Evolutionary conservation across 1,140 invertebrate genomes (phyloP).

Genomic region (Drosophila insularis): DNA sequence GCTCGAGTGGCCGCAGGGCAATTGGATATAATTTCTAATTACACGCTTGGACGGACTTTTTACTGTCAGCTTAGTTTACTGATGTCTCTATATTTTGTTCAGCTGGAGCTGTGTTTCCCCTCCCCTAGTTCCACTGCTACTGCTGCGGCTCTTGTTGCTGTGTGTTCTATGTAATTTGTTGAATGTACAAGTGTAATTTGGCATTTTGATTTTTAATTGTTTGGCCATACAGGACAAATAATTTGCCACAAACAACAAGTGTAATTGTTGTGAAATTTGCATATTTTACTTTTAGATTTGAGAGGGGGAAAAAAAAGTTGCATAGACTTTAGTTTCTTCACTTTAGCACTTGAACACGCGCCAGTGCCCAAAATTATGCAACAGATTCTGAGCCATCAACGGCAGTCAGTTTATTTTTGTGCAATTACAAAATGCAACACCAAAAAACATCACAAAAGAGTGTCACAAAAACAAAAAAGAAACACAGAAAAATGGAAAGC

Average conservation of each 20-base stretch:
- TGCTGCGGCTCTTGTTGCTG: slow-evolving; percentile 9
- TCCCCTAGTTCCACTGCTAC: slow-evolving; percentile 22
- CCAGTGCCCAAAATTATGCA: slow-evolving; percentile 72
- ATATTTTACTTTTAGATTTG: slow-evolving; percentile 62
- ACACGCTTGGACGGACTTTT: slow-evolving; percentile 80
- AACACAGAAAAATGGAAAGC: not conserved
- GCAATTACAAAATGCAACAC: slow-evolving; percentile 69
- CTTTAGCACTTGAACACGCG: slow-evolving; percentile 77
- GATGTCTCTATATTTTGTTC: slow-evolving; percentile 70
- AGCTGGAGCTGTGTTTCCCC: slow-evolving; percentile 4
- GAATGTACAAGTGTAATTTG: slow-evolving; percentile 79
- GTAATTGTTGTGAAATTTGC: slow-evolving; percentile 68
- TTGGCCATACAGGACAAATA: slow-evolving; percentile 70
- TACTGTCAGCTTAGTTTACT: slow-evolving; percentile 80
- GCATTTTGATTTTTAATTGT: slow-evolving; percentile 80
- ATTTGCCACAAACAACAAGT: slow-evolving; percentile 56
- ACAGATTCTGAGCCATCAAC: slow-evolving; percentile 59
- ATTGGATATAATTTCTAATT: slow-evolving; percentile 81
- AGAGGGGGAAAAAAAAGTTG: slow-evolving; percentile 1
- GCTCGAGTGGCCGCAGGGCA: slow-evolving; percentile 78
- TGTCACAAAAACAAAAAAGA: not conserved
- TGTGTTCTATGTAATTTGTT: slow-evolving; percentile 67
- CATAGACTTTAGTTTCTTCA: slow-evolving; percentile 32
- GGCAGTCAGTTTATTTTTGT: slow-evolving; percentile 70
- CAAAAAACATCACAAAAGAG: slow-evolving; percentile 33